Conservation (phyloP, 1,140 invertebrate genomes). For the Trachymyrmex septentrionalis region DNA sequence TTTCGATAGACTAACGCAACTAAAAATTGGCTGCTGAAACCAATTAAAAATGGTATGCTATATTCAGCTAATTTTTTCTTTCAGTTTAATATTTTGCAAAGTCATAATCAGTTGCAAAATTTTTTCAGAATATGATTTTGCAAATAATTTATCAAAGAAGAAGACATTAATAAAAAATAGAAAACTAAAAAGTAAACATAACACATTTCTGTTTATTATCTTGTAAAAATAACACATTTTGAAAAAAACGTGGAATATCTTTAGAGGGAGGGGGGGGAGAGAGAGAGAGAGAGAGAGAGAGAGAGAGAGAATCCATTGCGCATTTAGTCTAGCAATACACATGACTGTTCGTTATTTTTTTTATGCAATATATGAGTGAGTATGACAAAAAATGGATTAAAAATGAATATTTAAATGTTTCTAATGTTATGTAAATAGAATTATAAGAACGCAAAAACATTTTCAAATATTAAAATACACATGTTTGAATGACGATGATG, state of each 20-base stretch:
- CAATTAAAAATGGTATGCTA: too few relatives aligned
- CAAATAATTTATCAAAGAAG: neutral
- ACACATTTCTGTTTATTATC: neutral
- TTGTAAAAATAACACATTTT: neutral
- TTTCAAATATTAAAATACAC: slow-evolving; percentile 71
- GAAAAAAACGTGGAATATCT: neutral
- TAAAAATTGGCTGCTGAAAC: too few relatives aligned
- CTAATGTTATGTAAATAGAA: slow-evolving; percentile 82
- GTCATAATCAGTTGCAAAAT: neutral
- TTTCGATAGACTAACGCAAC: too few relatives aligned
- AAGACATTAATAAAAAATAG: neutral
- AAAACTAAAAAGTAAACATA: neutral
- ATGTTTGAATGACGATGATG: slow-evolving; percentile 43
- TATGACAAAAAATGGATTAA: slow-evolving; percentile 60
- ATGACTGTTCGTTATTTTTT: slow-evolving; percentile 76
- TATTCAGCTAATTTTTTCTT: too few relatives aligned
- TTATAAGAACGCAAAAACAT: slow-evolving; percentile 67
- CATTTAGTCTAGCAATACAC: slow-evolving; percentile 73
- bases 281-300: neutral
- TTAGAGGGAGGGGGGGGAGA: neutral
- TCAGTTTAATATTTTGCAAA: neutral
- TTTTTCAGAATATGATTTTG: neutral
- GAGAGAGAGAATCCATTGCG: slow-evolving; percentile 21
- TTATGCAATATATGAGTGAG: slow-evolving; percentile 69
- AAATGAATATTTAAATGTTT: slow-evolving; percentile 80